These are phyloP conservation scores for Drosophila anomalata DNA, from an alignment of 2,888 invertebrate genomes.

Conservation along the genomic window DNA sequence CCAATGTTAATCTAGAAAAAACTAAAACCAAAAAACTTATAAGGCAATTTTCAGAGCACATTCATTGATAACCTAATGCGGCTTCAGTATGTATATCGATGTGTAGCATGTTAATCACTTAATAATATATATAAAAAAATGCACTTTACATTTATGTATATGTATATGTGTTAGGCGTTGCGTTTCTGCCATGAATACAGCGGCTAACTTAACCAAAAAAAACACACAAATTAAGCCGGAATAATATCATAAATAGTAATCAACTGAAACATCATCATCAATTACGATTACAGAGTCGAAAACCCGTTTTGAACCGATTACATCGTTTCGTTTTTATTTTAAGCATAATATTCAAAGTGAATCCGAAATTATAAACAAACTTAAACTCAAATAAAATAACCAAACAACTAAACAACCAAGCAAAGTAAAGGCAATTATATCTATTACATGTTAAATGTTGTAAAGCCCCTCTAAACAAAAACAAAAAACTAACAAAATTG, in stretches of 20 bases:
- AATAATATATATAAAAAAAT: constrained; percentile 31
- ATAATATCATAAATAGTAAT: constrained; percentile 31
- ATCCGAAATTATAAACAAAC: constrained; percentile 33
- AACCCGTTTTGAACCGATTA: constrained; percentile 29
- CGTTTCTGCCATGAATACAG: constrained; percentile 77
- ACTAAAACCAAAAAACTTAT: constrained; percentile 36
- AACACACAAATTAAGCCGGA: constrained; percentile 27
- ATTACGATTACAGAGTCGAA: constrained; percentile 41
- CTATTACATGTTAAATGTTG: constrained; percentile 81
- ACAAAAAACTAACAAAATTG: constrained; percentile 1
- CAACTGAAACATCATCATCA: constrained; percentile 49
- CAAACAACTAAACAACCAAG: constrained; percentile 46
- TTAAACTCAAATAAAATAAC: constrained; percentile 45
- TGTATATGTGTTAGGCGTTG: constrained; percentile 78
- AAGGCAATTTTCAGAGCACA: constrained; percentile 69
- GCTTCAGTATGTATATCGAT: constrained; percentile 71
- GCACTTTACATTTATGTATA: constrained; percentile 76
- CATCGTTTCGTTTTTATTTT: constrained; percentile 35
- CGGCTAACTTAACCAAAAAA: constrained; percentile 39
- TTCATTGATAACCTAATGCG: constrained; percentile 70
- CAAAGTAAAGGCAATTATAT: constrained; percentile 57
- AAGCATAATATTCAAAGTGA: constrained; percentile 7
- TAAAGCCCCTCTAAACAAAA: constrained; percentile 72
- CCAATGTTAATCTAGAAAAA: constrained; percentile 45
- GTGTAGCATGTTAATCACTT: constrained; percentile 74